These are phyloP conservation scores for Trichonephila clavata DNA, from an alignment of 1,140 invertebrate species.

Conservation along the genomic window DNA sequence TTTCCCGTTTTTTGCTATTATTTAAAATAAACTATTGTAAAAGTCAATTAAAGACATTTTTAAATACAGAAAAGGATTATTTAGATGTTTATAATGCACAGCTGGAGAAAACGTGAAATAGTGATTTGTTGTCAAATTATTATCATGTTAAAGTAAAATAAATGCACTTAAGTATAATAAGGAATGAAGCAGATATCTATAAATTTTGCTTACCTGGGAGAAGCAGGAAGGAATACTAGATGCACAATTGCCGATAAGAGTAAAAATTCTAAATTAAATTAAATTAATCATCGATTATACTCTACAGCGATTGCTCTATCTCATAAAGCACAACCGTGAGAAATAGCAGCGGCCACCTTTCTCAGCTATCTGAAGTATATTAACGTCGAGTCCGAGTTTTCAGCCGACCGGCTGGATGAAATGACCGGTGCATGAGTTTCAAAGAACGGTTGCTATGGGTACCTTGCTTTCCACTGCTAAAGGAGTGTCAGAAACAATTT, in stretches of 20 bases:
- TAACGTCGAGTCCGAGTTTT: constrained; percentile 23
- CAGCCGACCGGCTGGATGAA: constrained; percentile 30
- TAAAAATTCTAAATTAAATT: not conserved
- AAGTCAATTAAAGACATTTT: no score
- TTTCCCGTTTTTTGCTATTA: no score
- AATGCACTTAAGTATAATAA: not conserved
- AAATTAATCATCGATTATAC: not conserved
- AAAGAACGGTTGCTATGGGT: constrained; percentile 48
- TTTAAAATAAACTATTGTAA: no score
- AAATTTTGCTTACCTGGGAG: not conserved
- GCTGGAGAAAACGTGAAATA: no score
- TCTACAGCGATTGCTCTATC: not conserved
- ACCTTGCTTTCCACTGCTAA: constrained; percentile 36
- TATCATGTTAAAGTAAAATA: not conserved
- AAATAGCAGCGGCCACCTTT: not conserved
- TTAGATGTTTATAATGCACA: no score
- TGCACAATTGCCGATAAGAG: no score
- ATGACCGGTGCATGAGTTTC: constrained; percentile 36
- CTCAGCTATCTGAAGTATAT: not conserved
- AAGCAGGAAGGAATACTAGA: not conserved
- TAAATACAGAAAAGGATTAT: no score
- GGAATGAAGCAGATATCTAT: not conserved
- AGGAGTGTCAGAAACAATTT: constrained; percentile 62
- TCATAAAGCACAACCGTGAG: not conserved
- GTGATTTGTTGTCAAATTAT: not conserved